Base-by-base conservation (phyloP, 2,797 vertebrate species). In the Acestrorhynchus altus region DNA sequence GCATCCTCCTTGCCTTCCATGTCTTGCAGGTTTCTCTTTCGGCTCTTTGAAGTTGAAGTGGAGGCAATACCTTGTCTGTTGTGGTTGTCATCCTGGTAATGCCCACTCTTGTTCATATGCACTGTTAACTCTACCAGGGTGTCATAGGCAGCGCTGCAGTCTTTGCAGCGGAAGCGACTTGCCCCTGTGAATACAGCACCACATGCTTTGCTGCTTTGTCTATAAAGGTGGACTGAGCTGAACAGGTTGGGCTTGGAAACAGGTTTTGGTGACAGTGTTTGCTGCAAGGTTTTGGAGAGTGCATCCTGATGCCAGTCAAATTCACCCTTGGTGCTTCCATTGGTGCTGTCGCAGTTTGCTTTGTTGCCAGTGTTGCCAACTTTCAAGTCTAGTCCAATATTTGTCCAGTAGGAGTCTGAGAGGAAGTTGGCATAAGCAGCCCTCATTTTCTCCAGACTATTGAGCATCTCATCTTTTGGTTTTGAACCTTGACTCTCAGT, bases 301-400 rank as follows among this genome's bases (percentile, higher is more conserved):
- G 98, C 98, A 0, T 99, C 97, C 76, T 99, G 98, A 89, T 99
- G 98, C 98, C 98, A 99, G 76, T 99, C 98, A 56, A 99, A 99
- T 81, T 98, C 97, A 0, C 85, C 94, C 93, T 96, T 99, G 91
- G 81, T 85, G 84, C 91, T 90, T 72, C 96, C 95, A 0, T 98
- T 98, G 78, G 96, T 96, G 88, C 94, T 93, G 85, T 99, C 97
- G 4, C 97, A 98, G 76, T 93, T 94, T 86, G 95, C 92, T 91
- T 96, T 95, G 88, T 96, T 97, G 1, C 95, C 90, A 83, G 81
- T 92, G 86, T 86, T 93, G 79, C 95, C 95, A 75, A 95, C 84
- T 91, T 99, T 99, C 92, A 98, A 94, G 86, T 97, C 96, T 73
- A 96, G 91, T 56, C 97, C 97, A 51, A 98, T 90, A 77, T 96